phyloP scores from a whole-genome alignment of 1,140 invertebrate species.

The Bombus difficillimus region DNA sequence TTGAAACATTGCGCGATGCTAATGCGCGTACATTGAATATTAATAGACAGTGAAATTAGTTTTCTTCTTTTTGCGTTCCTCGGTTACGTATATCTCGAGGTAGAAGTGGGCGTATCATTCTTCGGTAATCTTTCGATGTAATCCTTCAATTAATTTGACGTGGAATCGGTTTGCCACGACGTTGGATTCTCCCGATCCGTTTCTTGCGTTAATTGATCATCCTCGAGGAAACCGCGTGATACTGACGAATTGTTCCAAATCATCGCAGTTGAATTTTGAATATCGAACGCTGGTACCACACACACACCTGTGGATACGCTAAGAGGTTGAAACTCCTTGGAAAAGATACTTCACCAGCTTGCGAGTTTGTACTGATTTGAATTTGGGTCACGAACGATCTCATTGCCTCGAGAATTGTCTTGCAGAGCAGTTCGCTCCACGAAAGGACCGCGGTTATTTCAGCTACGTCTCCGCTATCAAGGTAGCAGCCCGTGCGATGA shows the following conservation, averaged over 20 bases:
- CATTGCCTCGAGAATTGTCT: conserved; percentile 65
- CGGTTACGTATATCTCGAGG: background rate
- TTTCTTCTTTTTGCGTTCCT: background rate
- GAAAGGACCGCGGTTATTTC: conserved; percentile 64
- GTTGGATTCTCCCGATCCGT: too few relatives aligned
- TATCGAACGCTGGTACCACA: too few relatives aligned
- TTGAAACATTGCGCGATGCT: conserved; percentile 48
- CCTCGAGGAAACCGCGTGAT: too few relatives aligned
- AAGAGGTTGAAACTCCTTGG: background rate
- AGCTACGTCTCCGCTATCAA: conserved; percentile 59
- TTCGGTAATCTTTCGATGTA: background rate
- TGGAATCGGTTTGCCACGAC: background rate
- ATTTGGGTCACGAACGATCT: conserved; percentile 65
- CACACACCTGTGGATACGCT: conserved; percentile 29
- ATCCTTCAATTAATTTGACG: conserved; percentile 23
- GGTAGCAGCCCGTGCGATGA: conserved; percentile 58
- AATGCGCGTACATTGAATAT: conserved; percentile 50
- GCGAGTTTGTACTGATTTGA: conserved; percentile 60
- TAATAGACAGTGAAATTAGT: conserved; percentile 30
- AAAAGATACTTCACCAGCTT: conserved; percentile 43
- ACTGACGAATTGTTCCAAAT: background rate
- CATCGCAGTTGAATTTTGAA: background rate
- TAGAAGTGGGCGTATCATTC: background rate
- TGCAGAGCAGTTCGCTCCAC: conserved; percentile 53
- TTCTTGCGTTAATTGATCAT: conserved; percentile 1